Conservation (phyloP, 2,113 vertebrate genomes). For the Perca fluviatilis region DNA sequence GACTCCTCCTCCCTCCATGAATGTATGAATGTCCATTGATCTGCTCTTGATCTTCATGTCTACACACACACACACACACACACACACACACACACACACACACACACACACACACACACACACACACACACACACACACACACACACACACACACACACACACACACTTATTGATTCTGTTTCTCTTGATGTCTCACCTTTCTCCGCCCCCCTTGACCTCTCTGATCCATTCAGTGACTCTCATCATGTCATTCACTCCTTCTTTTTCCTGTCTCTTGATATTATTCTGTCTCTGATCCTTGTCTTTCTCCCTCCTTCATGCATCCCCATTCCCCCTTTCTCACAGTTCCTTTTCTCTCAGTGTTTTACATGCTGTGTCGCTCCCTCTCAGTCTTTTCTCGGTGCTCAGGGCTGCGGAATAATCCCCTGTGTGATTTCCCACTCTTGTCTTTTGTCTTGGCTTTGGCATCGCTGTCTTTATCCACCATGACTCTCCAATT, state of each 20-base stretch:
- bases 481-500: conserved; percentile 41
- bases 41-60: conserved; percentile 42
- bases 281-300: conserved; percentile 5
- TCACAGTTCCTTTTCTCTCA: conserved; percentile 10
- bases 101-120: neutral
- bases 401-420: conserved; percentile 65
- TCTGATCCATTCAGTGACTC: neutral
- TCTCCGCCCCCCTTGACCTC: conserved; percentile 19
- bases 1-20: conserved; percentile 27
- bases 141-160: neutral
- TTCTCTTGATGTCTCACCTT: conserved; percentile 18
- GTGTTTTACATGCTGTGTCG: conserved; percentile 31
- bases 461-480: conserved; percentile 45
- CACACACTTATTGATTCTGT: neutral
- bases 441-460: conserved; percentile 57
- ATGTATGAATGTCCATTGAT: conserved; percentile 17
- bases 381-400: conserved; percentile 41
- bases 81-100: neutral
- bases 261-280: neutral
- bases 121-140: neutral
- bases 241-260: conserved; percentile 8
- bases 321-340: neutral
- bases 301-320: neutral
- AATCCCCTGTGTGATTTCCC: conserved; percentile 61
- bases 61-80: conserved; percentile 7